phyloP scores from a whole-genome alignment of 2,888 invertebrate genomes.

The Podotricha telesiphe region DNA sequence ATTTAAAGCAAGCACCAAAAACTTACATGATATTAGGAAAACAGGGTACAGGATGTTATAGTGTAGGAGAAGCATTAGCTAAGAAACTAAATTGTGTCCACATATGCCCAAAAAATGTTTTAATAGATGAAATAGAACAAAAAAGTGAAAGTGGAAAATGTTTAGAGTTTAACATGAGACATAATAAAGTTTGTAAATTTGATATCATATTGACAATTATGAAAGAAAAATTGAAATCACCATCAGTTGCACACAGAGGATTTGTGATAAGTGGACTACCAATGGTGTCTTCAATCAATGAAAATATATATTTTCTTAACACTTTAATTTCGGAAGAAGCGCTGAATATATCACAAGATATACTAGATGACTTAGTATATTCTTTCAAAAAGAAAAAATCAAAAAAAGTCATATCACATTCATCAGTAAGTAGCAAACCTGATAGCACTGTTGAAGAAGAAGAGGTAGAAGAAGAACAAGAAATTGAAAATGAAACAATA shows the following conservation, averaged over 20 bases:
- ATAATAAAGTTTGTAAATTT: slow-evolving; percentile 77
- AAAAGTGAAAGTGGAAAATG: slow-evolving; percentile 81
- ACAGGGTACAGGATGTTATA: slow-evolving; percentile 78
- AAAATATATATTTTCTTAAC: slow-evolving; percentile 51
- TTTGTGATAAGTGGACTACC: slow-evolving; percentile 87
- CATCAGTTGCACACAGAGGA: slow-evolving; percentile 83
- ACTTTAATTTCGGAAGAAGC: slow-evolving; percentile 65
- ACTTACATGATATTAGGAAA: slow-evolving; percentile 85
- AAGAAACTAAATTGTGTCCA: slow-evolving; percentile 83
- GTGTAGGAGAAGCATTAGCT: slow-evolving; percentile 82
- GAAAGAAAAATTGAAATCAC: slow-evolving; percentile 75
- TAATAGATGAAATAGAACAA: slow-evolving; percentile 83
- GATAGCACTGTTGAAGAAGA: slow-evolving; percentile 52
- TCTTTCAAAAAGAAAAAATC: slow-evolving; percentile 64
- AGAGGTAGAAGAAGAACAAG: slow-evolving; percentile 52
- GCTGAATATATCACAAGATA: slow-evolving; percentile 51
- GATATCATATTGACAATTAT: slow-evolving; percentile 80
- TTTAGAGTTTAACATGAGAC: slow-evolving; percentile 82
- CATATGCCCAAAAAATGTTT: slow-evolving; percentile 81
- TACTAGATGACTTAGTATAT: slow-evolving; percentile 58
- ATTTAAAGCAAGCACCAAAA: slow-evolving; percentile 77
- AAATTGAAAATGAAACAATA: slow-evolving; percentile 51
- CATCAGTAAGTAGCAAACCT: slow-evolving; percentile 55
- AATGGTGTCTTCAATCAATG: slow-evolving; percentile 74
- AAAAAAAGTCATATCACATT: slow-evolving; percentile 48